Evolutionary conservation across 2,113 vertebrate species (phyloP).

Genomic region (Sminthopsis crassicaudata): DNA sequence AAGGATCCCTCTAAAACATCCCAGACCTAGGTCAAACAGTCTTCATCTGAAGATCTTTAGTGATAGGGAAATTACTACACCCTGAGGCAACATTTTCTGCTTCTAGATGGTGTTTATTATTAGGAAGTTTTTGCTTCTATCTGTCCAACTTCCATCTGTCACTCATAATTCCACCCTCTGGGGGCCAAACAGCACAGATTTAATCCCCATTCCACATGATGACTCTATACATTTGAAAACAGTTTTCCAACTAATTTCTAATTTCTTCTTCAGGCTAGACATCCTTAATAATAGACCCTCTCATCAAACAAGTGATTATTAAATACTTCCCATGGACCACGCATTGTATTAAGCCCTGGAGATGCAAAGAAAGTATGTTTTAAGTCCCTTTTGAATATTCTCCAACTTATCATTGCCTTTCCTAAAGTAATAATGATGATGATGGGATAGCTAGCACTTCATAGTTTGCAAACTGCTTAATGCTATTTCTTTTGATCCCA

Average conservation of each 20-base stretch:
- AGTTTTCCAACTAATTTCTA: background rate
- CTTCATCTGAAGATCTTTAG: background rate
- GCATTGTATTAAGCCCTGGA: background rate
- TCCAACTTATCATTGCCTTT: background rate
- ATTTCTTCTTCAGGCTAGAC: background rate
- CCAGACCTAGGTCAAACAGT: background rate
- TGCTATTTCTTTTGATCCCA: background rate
- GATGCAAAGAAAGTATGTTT: background rate
- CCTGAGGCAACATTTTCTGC: background rate
- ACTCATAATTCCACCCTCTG: background rate
- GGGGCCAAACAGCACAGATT: background rate
- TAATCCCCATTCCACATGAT: background rate
- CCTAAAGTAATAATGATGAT: background rate
- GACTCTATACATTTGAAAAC: background rate
- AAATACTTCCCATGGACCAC: background rate
- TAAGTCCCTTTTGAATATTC: background rate
- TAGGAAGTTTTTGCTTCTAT: background rate
- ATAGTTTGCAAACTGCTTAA: background rate
- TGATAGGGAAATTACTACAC: background rate
- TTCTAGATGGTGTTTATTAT: background rate
- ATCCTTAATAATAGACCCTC: background rate
- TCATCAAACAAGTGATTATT: background rate
- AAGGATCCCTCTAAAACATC: background rate
- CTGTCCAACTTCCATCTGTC: background rate
- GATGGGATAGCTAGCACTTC: background rate